Conservation (phyloP, 2,888 invertebrate species). For the Xanthorhoe spadicearia region DNA sequence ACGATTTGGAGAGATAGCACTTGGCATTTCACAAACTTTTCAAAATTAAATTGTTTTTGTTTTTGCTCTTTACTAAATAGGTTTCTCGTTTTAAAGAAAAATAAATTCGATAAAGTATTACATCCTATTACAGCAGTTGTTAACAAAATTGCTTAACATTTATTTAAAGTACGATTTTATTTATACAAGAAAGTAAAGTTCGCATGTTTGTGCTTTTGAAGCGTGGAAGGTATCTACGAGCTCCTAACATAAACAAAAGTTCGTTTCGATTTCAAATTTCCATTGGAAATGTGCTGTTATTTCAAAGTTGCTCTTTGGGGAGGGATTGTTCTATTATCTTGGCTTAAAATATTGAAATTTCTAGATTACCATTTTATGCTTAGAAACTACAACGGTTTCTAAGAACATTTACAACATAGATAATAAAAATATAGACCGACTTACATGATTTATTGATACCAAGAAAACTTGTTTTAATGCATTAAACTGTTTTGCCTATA, state of each 20-base stretch:
- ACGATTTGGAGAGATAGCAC: slow-evolving; percentile 51
- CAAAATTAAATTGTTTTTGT: slow-evolving; percentile 13
- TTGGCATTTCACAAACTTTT: slow-evolving; percentile 17
- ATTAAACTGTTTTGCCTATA: not conserved
- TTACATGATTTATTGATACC: too few relatives aligned
- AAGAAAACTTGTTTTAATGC: too few relatives aligned
- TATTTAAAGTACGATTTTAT: not conserved
- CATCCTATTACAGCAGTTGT: too few relatives aligned
- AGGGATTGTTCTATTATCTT: slow-evolving; percentile 35
- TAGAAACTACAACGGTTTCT: not conserved
- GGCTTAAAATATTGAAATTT: slow-evolving; percentile 20
- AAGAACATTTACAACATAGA: not conserved
- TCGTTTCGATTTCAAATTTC: slow-evolving; percentile 24
- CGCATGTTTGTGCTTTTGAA: slow-evolving; percentile 15
- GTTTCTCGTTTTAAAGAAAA: slow-evolving; percentile 36
- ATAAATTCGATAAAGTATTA: not conserved
- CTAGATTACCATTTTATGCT: slow-evolving; percentile 6
- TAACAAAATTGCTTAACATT: too few relatives aligned
- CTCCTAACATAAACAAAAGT: slow-evolving; percentile 27
- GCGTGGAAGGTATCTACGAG: slow-evolving; percentile 13
- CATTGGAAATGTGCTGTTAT: slow-evolving; percentile 43
- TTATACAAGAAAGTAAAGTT: slow-evolving; percentile 40
- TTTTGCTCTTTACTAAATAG: slow-evolving; percentile 52
- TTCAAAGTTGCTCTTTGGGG: slow-evolving; percentile 42
- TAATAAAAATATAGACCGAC: not conserved